A percentile compares a stretch with the other conserved stretches of the same genome.
Evolutionary conservation across 2,888 invertebrate genomes (phyloP).

Genomic region (Cantharis lateralis): DNA sequence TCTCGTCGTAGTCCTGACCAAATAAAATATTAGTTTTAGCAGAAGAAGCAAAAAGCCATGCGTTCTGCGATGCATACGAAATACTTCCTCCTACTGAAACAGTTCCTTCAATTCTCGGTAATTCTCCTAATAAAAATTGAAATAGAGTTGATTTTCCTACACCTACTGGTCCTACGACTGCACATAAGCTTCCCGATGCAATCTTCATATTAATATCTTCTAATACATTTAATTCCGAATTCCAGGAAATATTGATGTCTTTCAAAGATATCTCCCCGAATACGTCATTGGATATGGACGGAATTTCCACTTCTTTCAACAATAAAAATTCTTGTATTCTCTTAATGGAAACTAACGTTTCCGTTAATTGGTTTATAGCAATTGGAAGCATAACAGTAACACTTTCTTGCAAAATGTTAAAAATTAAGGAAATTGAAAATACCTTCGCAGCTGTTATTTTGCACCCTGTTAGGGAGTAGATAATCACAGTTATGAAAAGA

Average conservation of each 20-base stretch:
- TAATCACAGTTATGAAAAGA: slow-evolving; percentile 75
- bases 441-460: slow-evolving; percentile 59
- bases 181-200: slow-evolving; percentile 52
- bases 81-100: slow-evolving; percentile 60
- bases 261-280: slow-evolving; percentile 36
- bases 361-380: slow-evolving; percentile 59
- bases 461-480: slow-evolving; percentile 71
- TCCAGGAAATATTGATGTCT: slow-evolving; percentile 44
- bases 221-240: slow-evolving; percentile 32
- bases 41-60: slow-evolving; percentile 67
- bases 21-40: slow-evolving; percentile 73
- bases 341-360: slow-evolving; percentile 60
- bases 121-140: slow-evolving; percentile 53
- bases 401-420: slow-evolving; percentile 56
- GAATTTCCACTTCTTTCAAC: slow-evolving; percentile 60
- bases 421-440: slow-evolving; percentile 56
- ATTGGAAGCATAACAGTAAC: slow-evolving; percentile 66
- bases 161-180: too few species aligned
- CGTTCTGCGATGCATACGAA: slow-evolving; percentile 68
- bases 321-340: slow-evolving; percentile 62
- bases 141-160: too few species aligned
- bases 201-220: slow-evolving; percentile 54
- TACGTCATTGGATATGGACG: slow-evolving; percentile 16
- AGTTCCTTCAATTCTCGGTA: slow-evolving; percentile 58
- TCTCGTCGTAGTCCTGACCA: slow-evolving; percentile 59